Evolutionary conservation across 1,140 invertebrate species (phyloP), one percentile per base, ranked within the genome.

Genomic region (Cephus cinctus): DNA sequence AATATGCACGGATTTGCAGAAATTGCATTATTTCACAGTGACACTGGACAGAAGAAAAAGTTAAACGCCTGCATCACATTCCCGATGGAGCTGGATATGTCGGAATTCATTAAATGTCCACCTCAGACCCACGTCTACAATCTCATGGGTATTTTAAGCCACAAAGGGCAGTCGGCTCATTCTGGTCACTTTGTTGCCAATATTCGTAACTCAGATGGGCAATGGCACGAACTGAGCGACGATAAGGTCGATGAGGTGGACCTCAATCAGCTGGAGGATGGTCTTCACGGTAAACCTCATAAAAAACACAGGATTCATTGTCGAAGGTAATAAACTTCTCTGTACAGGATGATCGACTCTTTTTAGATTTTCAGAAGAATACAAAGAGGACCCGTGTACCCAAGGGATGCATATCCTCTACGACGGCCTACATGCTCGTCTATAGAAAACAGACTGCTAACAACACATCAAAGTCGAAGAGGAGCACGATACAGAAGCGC

Each of bases 181-280:
- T 86, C 83, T 34, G 86, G 86, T n/a, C 86, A 88, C 69, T 88
- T 87, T 58, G 81, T 86, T 53, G 80, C 79, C 54, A 74, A 72
- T 63, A 76, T 74, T 57, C 69, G 85, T 58, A 77, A 77, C 49
- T 73, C 72, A 12, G 65, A 71, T 5, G 80, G 78, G 4, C 74
- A 78, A 42, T 86, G 85, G 84, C 84, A 81, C 57, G 83, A 83
- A 54, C 87, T 87, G 56, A 87, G 86, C 67, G 86, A 88, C 62
- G 85, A 87, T 62, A 78, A 77, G 57, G 83, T 86, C 18, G 81
- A 85, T 43, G 80, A 81, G 65, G 80, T 85, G 52, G 45, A 64
- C 18, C 63, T 63, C 16, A 66, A 67, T 43, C 47, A 62, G 69
- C 81, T 66, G 71, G 81, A 51, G 71, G 78, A 61, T 74, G 78